Evolutionary conservation across 2,113 vertebrate species (phyloP).

Genomic region (Leptosomus discolor): DNA sequence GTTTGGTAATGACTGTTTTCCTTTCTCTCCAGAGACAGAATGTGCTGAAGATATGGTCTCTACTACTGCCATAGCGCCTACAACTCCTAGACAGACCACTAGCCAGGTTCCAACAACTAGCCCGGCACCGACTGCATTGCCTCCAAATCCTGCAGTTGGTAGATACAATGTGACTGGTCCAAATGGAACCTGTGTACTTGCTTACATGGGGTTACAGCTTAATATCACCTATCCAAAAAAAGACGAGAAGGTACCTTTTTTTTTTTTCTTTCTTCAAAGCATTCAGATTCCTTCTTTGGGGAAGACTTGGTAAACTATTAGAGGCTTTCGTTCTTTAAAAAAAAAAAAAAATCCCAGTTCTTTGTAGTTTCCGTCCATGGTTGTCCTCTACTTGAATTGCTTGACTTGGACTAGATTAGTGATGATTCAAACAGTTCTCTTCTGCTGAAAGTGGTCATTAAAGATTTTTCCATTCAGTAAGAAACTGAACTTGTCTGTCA

Average conservation of each 20-base stretch:
- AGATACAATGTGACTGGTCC: constrained; percentile 75
- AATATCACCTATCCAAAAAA: constrained; percentile 79
- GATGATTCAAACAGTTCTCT: not conserved
- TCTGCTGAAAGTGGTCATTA: not conserved
- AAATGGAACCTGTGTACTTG: constrained; percentile 85
- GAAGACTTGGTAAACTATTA: not conserved
- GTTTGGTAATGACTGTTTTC: not conserved
- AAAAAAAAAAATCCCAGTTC: not conserved
- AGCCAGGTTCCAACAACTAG: constrained; percentile 27
- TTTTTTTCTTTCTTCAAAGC: not conserved
- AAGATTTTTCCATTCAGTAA: not conserved
- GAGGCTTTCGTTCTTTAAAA: no score
- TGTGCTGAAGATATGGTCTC: constrained; percentile 79
- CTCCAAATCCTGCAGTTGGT: constrained; percentile 63
- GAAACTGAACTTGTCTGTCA: not conserved
- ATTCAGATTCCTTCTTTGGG: not conserved
- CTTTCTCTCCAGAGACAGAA: constrained; percentile 73
- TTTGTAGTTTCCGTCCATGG: not conserved
- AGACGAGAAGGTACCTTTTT: constrained; percentile 68
- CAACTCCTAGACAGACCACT: constrained; percentile 15
- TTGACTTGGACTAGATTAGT: not conserved
- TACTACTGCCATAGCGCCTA: not conserved
- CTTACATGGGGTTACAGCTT: constrained; percentile 86
- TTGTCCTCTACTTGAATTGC: not conserved
- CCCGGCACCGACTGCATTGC: constrained; percentile 29